phyloP scores from a whole-genome alignment of 2,797 vertebrate species.

The Enteromius argenteus region DNA sequence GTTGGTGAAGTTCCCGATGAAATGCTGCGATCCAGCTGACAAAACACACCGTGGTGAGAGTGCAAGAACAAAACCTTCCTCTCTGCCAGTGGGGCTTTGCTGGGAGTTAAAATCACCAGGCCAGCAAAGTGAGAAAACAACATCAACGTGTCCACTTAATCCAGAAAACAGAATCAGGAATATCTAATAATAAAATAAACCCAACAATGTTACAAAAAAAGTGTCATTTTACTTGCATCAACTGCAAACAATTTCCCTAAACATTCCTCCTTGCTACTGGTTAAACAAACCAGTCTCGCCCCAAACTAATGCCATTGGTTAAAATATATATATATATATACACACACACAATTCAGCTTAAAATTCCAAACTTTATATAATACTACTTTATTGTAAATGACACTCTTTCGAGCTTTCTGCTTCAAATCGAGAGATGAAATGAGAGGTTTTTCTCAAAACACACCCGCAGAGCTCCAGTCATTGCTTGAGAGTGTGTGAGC shows the following conservation, averaged over 20 bases:
- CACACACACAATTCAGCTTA: not conserved
- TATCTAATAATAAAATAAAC: not conserved
- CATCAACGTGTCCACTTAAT: conserved; percentile 40
- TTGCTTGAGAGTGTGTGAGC: conserved; percentile 72
- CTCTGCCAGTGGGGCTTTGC: conserved; percentile 61
- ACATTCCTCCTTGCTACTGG: not conserved
- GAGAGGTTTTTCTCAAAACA: conserved; percentile 67
- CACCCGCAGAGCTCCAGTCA: conserved; percentile 80
- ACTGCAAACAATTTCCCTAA: not conserved
- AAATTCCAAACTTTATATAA: not conserved
- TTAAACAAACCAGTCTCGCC: not conserved
- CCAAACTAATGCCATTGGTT: not conserved
- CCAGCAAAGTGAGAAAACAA: conserved; percentile 50
- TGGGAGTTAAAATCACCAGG: conserved; percentile 53
- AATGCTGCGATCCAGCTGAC: conserved; percentile 86
- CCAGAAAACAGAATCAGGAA: conserved; percentile 11
- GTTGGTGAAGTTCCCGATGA: conserved; percentile 62
- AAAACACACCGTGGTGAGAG: conserved; percentile 83
- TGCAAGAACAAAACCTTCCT: conserved; percentile 45
- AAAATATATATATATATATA: too few species aligned
- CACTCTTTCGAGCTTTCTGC: conserved; percentile 62
- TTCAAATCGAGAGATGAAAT: conserved; percentile 64
- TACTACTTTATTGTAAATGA: conserved; percentile 15
- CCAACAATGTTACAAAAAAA: not conserved
- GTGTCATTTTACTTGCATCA: not conserved